These are phyloP conservation scores for Corvus hawaiiensis DNA, from an alignment of 2,113 vertebrate genomes.

Conservation along the genomic window DNA sequence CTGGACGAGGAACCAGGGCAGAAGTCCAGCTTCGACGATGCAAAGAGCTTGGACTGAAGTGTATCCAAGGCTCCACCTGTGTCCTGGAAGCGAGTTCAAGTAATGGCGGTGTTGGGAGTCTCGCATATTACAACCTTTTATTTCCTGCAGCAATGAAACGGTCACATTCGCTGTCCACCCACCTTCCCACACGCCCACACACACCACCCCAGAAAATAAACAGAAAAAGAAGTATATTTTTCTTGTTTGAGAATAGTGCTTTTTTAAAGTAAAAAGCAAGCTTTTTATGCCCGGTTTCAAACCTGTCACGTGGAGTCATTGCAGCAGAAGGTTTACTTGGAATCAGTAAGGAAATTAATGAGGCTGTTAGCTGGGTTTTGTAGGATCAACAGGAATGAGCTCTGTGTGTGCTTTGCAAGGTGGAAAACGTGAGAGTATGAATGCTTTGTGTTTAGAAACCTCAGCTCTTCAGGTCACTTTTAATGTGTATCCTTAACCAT, in stretches of 20 bases:
- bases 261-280: background rate
- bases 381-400: background rate
- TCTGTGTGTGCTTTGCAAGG: background rate
- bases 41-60: background rate
- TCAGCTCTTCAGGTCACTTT: background rate
- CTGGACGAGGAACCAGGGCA: fast-evolving
- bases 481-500: background rate
- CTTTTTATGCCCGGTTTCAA: background rate
- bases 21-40: background rate
- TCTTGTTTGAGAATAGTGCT: background rate
- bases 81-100: background rate
- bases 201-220: no score
- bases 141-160: background rate
- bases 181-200: background rate
- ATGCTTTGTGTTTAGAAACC: background rate
- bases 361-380: background rate
- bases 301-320: background rate
- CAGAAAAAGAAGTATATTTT: background rate
- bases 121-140: background rate
- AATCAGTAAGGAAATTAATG: background rate
- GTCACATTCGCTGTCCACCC: background rate
- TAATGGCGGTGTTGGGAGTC: background rate
- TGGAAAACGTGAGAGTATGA: background rate
- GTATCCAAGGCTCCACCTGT: background rate
- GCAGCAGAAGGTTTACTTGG: background rate